phyloP scores from a whole-genome alignment of 1,140 invertebrate species.

The Saccostrea glomerata region DNA sequence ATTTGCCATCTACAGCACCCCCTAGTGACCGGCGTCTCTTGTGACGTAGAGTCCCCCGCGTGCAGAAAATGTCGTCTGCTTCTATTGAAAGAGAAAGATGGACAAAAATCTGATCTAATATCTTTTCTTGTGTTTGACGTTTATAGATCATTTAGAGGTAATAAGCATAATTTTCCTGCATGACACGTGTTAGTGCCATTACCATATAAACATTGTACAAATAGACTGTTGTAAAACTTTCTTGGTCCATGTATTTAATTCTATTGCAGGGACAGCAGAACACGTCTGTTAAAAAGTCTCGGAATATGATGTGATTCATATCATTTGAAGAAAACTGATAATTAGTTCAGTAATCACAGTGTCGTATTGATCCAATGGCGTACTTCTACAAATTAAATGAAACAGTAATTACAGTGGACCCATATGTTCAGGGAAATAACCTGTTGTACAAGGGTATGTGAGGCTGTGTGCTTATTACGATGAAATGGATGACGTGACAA shows the following conservation, averaged over 20 bases:
- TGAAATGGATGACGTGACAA: conserved; percentile 88
- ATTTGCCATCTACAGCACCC: not conserved
- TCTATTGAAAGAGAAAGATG: not conserved
- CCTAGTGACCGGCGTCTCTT: conserved; percentile 4
- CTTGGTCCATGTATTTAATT: not conserved
- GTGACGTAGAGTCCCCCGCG: not conserved
- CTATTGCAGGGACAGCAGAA: not conserved
- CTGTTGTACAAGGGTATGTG: not conserved
- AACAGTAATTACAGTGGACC: not conserved
- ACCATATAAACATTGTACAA: not conserved
- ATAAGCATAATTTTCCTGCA: not conserved
- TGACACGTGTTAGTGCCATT: not conserved
- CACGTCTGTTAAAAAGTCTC: not conserved
- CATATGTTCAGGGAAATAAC: not conserved
- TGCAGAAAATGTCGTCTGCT: conserved; percentile 2
- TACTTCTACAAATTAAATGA: conserved; percentile 11
- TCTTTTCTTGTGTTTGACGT: conserved; percentile 31
- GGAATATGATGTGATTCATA: not conserved
- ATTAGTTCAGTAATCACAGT: conserved; percentile 14
- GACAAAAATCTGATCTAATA: conserved; percentile 5
- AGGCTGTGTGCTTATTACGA: not conserved
- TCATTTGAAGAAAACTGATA: conserved; percentile 1
- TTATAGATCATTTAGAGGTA: conserved; percentile 23
- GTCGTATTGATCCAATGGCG: conserved; percentile 25
- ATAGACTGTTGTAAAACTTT: not conserved